These are phyloP conservation scores for Lontra canadensis DNA, from an alignment of 2,113 vertebrate genomes.

Conservation along the genomic window DNA sequence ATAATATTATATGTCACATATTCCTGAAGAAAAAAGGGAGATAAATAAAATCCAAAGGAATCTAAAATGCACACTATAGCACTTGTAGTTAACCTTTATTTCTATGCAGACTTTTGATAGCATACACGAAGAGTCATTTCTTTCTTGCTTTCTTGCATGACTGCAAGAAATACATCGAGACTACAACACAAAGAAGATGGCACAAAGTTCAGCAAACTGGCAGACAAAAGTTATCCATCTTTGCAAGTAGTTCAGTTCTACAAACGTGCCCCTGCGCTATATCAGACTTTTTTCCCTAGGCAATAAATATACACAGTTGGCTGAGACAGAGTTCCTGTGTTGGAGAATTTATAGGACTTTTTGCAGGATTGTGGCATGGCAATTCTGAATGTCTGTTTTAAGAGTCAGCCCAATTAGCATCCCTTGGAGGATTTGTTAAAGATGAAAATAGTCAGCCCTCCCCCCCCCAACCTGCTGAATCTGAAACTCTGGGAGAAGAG, in stretches of 20 bases:
- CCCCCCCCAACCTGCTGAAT: background rate
- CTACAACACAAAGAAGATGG: background rate
- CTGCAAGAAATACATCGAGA: background rate
- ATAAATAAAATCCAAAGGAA: background rate
- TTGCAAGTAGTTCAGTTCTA: background rate
- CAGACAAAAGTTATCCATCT: background rate
- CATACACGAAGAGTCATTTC: rapidly evolving
- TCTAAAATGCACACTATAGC: background rate
- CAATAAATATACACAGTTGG: background rate
- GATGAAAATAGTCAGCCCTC: background rate
- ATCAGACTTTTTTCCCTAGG: background rate
- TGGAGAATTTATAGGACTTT: background rate
- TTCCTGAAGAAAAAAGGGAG: background rate
- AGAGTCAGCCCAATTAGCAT: background rate
- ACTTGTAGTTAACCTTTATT: background rate
- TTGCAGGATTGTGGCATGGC: background rate
- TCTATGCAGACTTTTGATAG: background rate
- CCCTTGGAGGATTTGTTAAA: background rate
- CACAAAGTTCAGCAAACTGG: background rate
- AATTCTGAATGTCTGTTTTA: background rate
- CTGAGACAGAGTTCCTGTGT: background rate
- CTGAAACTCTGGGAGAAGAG: background rate
- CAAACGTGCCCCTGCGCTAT: background rate
- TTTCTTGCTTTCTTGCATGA: background rate
- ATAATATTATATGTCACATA: background rate